Evolutionary conservation across 2,797 vertebrate species (phyloP).

Genomic region (Cyclura pinguis): DNA sequence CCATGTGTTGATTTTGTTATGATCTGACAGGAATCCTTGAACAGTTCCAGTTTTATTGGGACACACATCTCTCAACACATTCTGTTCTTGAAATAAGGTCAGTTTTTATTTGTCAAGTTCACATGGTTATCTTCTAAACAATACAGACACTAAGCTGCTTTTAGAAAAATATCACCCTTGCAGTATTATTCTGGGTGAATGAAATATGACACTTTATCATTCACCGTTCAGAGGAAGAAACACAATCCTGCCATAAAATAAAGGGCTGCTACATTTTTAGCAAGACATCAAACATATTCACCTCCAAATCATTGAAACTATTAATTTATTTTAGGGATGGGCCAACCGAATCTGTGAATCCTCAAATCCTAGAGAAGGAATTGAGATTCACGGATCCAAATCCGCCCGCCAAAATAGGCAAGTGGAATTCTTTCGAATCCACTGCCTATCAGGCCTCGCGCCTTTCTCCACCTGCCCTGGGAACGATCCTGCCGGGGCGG

Average conservation of each 20-base stretch:
- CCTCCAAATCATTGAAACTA: neutral
- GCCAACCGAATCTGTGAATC: no score
- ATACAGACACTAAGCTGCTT: neutral
- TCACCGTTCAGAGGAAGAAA: neutral
- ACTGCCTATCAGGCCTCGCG: no score
- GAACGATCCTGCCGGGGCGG: no score
- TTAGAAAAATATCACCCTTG: neutral
- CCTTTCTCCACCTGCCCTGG: no score
- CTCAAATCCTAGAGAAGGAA: no score
- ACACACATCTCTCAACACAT: neutral
- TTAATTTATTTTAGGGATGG: neutral
- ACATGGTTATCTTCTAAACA: neutral
- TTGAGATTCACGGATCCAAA: no score
- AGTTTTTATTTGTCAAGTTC: slow-evolving; percentile 19
- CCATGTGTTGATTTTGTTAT: neutral
- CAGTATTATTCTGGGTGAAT: neutral
- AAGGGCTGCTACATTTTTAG: neutral
- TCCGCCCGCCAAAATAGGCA: no score
- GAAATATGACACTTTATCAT: neutral
- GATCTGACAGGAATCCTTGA: neutral
- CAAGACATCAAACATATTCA: neutral
- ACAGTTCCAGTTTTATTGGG: neutral
- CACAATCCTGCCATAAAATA: neutral
- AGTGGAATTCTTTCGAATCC: no score
- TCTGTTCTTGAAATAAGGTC: slow-evolving; percentile 7